Percentiles rank a stretch among this genome's conserved stretches.
Evolutionary conservation across 2,113 vertebrate genomes (phyloP).

Genomic region (Pampusana beccarii): DNA sequence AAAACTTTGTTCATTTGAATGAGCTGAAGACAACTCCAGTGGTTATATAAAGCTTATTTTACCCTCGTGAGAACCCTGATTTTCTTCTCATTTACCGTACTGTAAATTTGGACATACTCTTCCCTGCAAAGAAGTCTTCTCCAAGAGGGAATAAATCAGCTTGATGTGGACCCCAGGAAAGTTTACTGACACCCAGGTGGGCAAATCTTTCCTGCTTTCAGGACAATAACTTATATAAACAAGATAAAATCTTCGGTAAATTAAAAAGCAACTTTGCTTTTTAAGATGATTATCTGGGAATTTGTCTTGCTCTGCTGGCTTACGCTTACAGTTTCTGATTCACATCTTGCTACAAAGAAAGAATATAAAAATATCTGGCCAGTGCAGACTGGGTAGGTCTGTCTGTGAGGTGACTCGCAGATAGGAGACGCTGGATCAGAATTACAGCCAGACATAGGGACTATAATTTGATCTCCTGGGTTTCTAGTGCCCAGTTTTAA

Average conservation of each 20-base stretch:
- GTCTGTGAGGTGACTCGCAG: accelerated
- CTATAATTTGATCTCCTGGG: neutral
- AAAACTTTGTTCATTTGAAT: neutral
- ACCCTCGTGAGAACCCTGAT: neutral
- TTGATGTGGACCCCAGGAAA: neutral
- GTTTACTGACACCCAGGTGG: neutral
- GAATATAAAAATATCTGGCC: neutral
- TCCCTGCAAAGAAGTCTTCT: neutral
- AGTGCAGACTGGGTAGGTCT: neutral
- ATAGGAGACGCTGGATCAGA: neutral
- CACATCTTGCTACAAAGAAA: neutral
- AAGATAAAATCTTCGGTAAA: neutral
- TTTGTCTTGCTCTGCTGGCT: neutral
- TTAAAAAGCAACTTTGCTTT: neutral
- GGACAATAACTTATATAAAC: neutral
- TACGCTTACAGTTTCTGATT: neutral
- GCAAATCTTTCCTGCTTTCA: neutral
- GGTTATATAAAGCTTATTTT: neutral
- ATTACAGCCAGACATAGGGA: neutral
- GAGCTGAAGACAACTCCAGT: neutral
- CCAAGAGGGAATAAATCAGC: neutral
- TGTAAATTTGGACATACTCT: neutral
- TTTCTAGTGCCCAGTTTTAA: neutral
- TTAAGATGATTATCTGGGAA: neutral
- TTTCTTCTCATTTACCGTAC: neutral